Base-by-base conservation (phyloP, 1,140 invertebrate species). In the Penaeus indicus region DNA sequence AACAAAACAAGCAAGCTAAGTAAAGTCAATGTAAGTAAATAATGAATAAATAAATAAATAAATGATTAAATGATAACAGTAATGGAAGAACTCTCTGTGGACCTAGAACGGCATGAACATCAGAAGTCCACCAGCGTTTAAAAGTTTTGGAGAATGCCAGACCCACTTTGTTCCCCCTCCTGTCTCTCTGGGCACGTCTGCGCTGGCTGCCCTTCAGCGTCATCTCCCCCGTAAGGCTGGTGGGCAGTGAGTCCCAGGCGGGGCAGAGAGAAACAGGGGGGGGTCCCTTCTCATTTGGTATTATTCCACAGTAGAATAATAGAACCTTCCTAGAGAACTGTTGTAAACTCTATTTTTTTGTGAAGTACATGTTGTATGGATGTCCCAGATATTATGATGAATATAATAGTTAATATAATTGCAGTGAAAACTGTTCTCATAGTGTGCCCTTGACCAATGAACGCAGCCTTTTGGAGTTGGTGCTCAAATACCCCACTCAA, bases 281-380 rank as follows among this genome's bases (percentile, higher is more conserved):
- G 21, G 27, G 63, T 3, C 25, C 22, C 22, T 60, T 21, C n/a
- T 85, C 62, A 22, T 61, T 21, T 32, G 75, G 27, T 78, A 38
- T 75, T 27, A 18, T 25, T 27, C 42, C 72, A 27, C 80, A 83
- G 54, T 38, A 84, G 81, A 64, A 84, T 22, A 84, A 42, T 84
- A 47, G 81, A 69, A 84, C 21, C 63, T 67, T 84, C 60, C 63
- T 84, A 67, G 63, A 47, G 60, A 69, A 62, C 32, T 83, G 80
- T 61, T 83, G 80, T 83, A 83, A 83, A 67, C 80, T 64, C 62
- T 84, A 64, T 84, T 83, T 83, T 42, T 83, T 83, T 42, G 63
- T 84, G 62, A 84, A 84, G 61, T 84, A 69, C 25, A 84, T 84
- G 81, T 84, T 69, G 80, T 83, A 32, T 84, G 81, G 81, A 84